Percentiles rank a stretch among this genome's conserved stretches.
phyloP scores from a whole-genome alignment of 2,888 invertebrate species.

The Ornithoptera alexandrae region DNA sequence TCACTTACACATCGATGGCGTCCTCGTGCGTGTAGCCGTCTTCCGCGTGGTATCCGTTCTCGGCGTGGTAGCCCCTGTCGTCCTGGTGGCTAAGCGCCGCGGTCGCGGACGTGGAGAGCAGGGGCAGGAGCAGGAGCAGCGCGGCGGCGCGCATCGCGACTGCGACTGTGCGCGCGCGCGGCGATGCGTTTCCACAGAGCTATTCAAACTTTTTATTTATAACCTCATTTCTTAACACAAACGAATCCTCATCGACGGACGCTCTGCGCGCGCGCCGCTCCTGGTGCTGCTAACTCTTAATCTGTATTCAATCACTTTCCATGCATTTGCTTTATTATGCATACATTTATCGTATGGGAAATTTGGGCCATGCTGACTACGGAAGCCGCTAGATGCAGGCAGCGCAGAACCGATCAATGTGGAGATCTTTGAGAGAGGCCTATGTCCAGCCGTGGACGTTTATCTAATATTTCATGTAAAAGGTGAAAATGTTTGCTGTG shows the following conservation, averaged over 20 bases:
- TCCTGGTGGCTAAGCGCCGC: conserved; percentile 62
- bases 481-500: too few relatives aligned
- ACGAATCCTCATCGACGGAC: conserved; percentile 5
- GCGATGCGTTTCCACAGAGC: conserved; percentile 64
- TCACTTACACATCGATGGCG: conserved; percentile 70
- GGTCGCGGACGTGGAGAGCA: conserved; percentile 50
- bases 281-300: neutral
- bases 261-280: neutral
- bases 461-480: too few relatives aligned
- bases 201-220: conserved; percentile 55
- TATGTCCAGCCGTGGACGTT: too few relatives aligned
- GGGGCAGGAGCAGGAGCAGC: conserved; percentile 56
- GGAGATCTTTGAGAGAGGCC: too few relatives aligned
- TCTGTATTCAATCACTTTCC: too few relatives aligned
- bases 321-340: too few relatives aligned
- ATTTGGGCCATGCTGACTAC: too few relatives aligned
- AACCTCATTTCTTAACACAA: neutral
- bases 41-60: conserved; percentile 65
- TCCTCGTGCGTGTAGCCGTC: conserved; percentile 62
- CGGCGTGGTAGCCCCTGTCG: conserved; percentile 63
- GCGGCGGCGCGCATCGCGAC: conserved; percentile 75
- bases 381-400: too few relatives aligned
- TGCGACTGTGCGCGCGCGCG: conserved; percentile 52
- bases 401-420: too few relatives aligned
- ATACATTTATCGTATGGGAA: too few relatives aligned